A percentile compares a stretch with the other conserved stretches of the same genome.
Conservation (phyloP, 2,797 vertebrate genomes). For the Nannoperca australis region DNA sequence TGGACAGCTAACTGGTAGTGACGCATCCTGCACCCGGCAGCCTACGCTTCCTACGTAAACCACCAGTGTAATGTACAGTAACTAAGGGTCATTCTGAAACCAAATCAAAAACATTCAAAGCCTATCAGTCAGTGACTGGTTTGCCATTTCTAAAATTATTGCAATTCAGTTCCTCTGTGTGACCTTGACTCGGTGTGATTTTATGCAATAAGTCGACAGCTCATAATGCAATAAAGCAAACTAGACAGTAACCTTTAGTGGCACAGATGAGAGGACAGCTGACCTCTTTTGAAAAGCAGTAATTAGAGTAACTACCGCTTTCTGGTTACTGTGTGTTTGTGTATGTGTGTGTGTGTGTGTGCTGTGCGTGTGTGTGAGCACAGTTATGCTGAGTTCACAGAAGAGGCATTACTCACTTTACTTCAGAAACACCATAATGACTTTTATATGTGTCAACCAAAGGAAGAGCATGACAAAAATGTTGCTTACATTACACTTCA, state of each 20-base stretch:
- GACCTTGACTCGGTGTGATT: slow-evolving; percentile 2
- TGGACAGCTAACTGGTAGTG: slow-evolving; percentile 4
- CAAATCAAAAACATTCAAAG: neutral
- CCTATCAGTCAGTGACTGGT: neutral
- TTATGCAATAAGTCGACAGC: slow-evolving; percentile 12
- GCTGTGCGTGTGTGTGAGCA: slow-evolving; percentile 6
- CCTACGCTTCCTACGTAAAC: neutral
- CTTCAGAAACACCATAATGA: slow-evolving; percentile 11
- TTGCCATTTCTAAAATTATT: slow-evolving; percentile 5
- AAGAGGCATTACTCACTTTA: slow-evolving; percentile 27
- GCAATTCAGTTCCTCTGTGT: slow-evolving; percentile 41
- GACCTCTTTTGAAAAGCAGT: slow-evolving; percentile 59
- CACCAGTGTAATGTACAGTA: neutral
- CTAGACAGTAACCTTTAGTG: slow-evolving; percentile 41
- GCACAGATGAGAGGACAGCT: slow-evolving; percentile 38
- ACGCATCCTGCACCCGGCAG: slow-evolving; percentile 8
- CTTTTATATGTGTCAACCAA: slow-evolving; percentile 2
- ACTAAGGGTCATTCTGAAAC: neutral
- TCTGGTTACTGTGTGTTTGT: slow-evolving; percentile 27
- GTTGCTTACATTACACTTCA: slow-evolving; percentile 4
- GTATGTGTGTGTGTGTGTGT: slow-evolving; percentile 23
- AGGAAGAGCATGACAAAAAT: neutral
- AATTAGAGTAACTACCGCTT: slow-evolving; percentile 37
- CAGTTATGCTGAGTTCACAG: slow-evolving; percentile 38
- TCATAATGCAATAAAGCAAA: slow-evolving; percentile 33